phyloP scores from a whole-genome alignment of 2,888 invertebrate genomes.

The Pasiphila rectangulata region DNA sequence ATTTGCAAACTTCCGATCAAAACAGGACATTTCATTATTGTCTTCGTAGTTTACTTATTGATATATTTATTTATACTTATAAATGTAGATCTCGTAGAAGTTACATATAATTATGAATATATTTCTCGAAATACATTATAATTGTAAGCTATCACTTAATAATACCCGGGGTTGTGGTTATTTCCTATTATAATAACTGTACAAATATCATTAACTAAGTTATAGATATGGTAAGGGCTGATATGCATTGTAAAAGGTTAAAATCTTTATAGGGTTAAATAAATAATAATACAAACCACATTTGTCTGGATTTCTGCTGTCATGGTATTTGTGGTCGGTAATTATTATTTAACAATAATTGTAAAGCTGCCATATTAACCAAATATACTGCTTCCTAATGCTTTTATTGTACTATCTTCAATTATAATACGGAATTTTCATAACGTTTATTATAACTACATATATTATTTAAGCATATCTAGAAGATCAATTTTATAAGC shows the following conservation, averaged over 20 bases:
- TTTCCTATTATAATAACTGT: conserved; percentile 16
- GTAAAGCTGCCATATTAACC: conserved; percentile 50
- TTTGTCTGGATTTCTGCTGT: background rate
- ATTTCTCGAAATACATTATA: conserved; percentile 30
- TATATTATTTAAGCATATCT: conserved; percentile 12
- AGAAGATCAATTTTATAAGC: no score
- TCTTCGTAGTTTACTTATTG: background rate
- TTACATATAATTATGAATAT: conserved; percentile 26
- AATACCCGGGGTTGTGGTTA: conserved; percentile 32
- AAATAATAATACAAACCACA: conserved; percentile 37
- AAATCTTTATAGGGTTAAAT: conserved; percentile 31
- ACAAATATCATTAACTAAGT: conserved; percentile 18
- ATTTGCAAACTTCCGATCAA: background rate
- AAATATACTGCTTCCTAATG: conserved; percentile 60
- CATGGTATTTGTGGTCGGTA: conserved; percentile 15
- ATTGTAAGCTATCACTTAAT: conserved; percentile 12
- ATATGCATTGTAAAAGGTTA: conserved; percentile 44
- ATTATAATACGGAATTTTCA: conserved; percentile 1
- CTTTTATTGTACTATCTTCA: conserved; percentile 40
- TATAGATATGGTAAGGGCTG: conserved; percentile 25
- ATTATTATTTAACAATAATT: conserved; percentile 44
- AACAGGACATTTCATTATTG: no score
- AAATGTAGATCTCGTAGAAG: conserved; percentile 44
- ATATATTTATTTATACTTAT: background rate
- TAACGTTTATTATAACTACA: conserved; percentile 6